These are phyloP conservation scores for Pseudomyrmex cubaensis DNA, from an alignment of 1,140 invertebrate species.

Conservation along the genomic window DNA sequence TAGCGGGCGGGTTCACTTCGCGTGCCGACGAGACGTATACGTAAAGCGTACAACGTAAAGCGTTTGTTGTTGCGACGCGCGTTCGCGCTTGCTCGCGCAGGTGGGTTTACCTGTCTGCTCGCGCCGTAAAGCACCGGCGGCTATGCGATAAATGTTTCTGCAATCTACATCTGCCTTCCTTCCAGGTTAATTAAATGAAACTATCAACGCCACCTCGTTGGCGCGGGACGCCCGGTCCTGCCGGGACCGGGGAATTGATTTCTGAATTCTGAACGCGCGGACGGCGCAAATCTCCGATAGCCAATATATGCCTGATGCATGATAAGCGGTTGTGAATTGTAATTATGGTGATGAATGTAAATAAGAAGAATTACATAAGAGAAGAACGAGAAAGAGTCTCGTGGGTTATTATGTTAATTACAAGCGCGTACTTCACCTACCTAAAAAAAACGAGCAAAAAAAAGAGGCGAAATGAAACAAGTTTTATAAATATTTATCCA, in stretches of 20 bases:
- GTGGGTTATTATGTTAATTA: background rate
- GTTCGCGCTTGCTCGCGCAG: constrained; percentile 27
- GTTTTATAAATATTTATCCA: background rate
- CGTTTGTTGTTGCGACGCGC: constrained; percentile 17
- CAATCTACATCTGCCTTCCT: constrained; percentile 62
- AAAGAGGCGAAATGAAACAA: background rate
- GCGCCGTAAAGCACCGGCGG: constrained; percentile 27
- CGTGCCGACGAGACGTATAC: constrained; percentile 33
- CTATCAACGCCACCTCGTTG: constrained; percentile 9
- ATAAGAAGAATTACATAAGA: background rate
- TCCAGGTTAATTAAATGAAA: constrained; percentile 66
- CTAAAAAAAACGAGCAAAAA: background rate
- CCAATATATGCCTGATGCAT: background rate
- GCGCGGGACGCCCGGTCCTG: background rate
- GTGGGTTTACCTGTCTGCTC: constrained; percentile 37
- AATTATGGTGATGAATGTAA: constrained; percentile 7
- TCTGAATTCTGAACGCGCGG: constrained; percentile 13
- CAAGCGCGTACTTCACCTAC: background rate
- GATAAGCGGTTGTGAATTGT: background rate
- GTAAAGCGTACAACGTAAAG: constrained; percentile 48
- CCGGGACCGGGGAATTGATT: constrained; percentile 33
- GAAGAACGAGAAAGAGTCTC: too few relatives aligned
- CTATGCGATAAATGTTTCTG: constrained; percentile 45
- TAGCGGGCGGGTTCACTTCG: constrained; percentile 16
- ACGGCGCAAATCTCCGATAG: too few relatives aligned